These are phyloP conservation scores for Perccottus glenii DNA, from an alignment of 2,113 vertebrate genomes.

Conservation along the genomic window DNA sequence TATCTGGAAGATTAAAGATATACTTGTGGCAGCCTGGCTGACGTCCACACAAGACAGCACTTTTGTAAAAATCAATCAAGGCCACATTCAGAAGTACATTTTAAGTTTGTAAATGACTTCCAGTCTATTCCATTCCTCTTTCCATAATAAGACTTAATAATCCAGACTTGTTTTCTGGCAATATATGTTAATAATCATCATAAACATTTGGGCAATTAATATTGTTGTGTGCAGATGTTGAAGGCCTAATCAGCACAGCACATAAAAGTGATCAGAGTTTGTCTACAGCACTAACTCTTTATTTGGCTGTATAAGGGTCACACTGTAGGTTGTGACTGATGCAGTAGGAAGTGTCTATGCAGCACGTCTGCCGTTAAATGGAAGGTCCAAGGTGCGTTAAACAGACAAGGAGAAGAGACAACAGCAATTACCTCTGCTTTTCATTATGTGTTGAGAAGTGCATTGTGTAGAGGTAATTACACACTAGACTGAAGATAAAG, in stretches of 20 bases:
- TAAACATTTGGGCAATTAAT: slow-evolving; percentile 27
- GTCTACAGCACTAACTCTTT: slow-evolving; percentile 14
- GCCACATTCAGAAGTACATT: slow-evolving; percentile 20
- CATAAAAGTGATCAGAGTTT: slow-evolving; percentile 11
- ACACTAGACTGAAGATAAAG: slow-evolving; percentile 39
- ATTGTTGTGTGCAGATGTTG: slow-evolving; percentile 12
- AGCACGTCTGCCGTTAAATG: slow-evolving; percentile 45
- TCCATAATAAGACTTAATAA: slow-evolving; percentile 31
- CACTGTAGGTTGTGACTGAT: slow-evolving; percentile 39
- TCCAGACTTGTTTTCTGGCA: slow-evolving; percentile 32
- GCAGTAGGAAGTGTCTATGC: slow-evolving; percentile 37
- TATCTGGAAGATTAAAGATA: slow-evolving; percentile 56
- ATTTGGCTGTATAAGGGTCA: slow-evolving; percentile 15
- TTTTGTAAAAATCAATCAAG: background rate
- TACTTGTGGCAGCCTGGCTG: slow-evolving; percentile 23
- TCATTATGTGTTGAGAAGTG: background rate
- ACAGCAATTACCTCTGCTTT: slow-evolving; percentile 43
- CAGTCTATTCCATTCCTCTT: slow-evolving; percentile 17
- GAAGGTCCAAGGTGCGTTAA: slow-evolving; percentile 53
- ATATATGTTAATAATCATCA: slow-evolving; percentile 29
- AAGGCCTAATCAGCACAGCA: background rate
- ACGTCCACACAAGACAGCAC: slow-evolving; percentile 14
- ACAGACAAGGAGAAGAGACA: slow-evolving; percentile 50
- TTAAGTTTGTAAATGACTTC: slow-evolving; percentile 39
- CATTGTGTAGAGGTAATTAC: slow-evolving; percentile 50